Conservation (phyloP, 2,888 invertebrate genomes). For the Tachina lurida region DNA sequence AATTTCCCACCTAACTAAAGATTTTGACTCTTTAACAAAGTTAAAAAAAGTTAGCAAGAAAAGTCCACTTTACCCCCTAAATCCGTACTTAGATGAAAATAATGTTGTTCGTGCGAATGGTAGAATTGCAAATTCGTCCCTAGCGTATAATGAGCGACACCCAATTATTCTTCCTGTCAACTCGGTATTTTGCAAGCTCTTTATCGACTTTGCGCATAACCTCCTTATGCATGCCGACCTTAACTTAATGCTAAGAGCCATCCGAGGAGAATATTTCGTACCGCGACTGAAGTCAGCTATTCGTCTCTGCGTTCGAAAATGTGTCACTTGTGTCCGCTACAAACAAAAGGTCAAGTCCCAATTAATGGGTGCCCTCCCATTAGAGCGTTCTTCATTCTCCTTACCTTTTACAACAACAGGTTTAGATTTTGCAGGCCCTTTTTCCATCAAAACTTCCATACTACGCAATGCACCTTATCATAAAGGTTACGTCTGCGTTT, state of each 20-base stretch:
- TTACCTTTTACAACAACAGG: background rate
- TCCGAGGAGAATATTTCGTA: no score
- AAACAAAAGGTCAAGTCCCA: background rate
- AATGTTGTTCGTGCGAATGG: no score
- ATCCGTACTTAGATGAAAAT: no score
- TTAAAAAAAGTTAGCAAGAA: no score
- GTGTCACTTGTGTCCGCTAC: background rate
- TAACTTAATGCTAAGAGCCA: no score
- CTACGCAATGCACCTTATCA: no score
- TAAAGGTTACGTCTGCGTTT: no score
- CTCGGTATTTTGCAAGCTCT: background rate
- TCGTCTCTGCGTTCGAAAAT: background rate
- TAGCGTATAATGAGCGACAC: background rate
- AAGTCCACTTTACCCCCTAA: no score
- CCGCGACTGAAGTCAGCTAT: background rate
- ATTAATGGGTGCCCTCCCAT: no score
- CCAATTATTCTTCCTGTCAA: background rate
- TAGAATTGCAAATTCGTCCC: no score
- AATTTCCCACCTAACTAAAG: no score
- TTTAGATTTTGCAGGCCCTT: background rate
- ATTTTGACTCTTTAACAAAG: no score
- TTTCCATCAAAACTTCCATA: background rate
- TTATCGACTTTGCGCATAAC: background rate
- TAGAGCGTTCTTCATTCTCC: background rate
- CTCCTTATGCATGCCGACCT: background rate